These are phyloP conservation scores for Guaruba guarouba DNA, from an alignment of 2,113 vertebrate genomes.

Conservation along the genomic window DNA sequence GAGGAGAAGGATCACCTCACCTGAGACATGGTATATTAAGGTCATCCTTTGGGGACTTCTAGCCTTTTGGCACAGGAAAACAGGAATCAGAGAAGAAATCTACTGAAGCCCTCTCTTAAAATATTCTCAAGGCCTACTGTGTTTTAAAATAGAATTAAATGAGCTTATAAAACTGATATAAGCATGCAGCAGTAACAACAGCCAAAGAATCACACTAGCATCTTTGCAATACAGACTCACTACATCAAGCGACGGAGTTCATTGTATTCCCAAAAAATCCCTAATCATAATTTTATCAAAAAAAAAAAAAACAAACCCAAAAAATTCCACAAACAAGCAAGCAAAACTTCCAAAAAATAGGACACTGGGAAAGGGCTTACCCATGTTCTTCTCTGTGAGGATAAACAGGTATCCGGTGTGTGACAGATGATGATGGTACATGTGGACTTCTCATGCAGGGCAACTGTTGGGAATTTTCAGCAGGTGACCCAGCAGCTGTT, in stretches of 20 bases:
- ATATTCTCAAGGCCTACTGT: background rate
- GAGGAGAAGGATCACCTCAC: background rate
- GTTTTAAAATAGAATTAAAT: background rate
- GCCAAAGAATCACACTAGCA: background rate
- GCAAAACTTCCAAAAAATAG: background rate
- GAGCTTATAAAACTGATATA: background rate
- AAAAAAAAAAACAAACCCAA: background rate
- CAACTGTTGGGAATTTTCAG: constrained; percentile 88
- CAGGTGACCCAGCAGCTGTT: constrained; percentile 87
- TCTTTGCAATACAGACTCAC: background rate
- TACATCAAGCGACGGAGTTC: background rate
- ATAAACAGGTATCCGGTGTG: constrained; percentile 93
- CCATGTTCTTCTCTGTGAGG: constrained; percentile 93
- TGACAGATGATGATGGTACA: constrained; percentile 82
- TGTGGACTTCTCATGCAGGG: constrained; percentile 91
- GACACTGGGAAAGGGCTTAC: constrained; percentile 69
- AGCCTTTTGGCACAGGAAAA: background rate
- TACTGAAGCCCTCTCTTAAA: background rate
- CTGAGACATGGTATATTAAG: background rate
- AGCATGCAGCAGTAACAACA: background rate
- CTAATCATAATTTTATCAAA: background rate
- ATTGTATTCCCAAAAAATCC: background rate
- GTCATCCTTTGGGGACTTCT: background rate
- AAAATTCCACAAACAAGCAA: background rate
- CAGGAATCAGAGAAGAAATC: background rate